These are phyloP conservation scores for Mionectes olivaceus DNA, from an alignment of 2,797 vertebrate species.

Conservation along the genomic window DNA sequence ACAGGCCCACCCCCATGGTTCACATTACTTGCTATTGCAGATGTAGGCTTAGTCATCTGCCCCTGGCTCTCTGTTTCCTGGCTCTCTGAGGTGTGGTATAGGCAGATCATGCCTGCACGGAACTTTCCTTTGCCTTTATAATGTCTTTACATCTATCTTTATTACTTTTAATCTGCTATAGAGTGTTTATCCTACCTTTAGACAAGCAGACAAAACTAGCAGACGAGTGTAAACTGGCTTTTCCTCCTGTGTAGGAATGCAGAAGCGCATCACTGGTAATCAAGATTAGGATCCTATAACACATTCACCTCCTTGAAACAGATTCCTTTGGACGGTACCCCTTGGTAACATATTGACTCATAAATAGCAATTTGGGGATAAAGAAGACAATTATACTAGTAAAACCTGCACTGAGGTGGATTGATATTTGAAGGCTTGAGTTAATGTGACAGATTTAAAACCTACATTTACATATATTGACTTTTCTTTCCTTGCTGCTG, in stretches of 20 bases:
- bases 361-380: background rate
- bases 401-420: background rate
- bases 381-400: background rate
- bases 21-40: background rate
- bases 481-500: background rate
- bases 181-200: background rate
- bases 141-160: background rate
- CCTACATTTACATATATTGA: background rate
- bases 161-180: background rate
- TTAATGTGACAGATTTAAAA: background rate
- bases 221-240: background rate
- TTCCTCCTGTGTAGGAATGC: background rate
- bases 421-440: background rate
- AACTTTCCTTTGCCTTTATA: background rate
- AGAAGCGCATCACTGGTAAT: background rate
- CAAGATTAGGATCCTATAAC: background rate
- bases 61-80: background rate
- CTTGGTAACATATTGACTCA: conserved; percentile 8
- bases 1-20: rapidly evolving
- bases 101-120: background rate
- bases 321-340: background rate
- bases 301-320: background rate
- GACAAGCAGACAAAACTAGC: background rate
- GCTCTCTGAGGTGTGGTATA: background rate
- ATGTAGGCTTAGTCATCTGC: background rate